These are phyloP conservation scores for Tetrao urogallus DNA, from an alignment of 2,113 vertebrate genomes.

Conservation along the genomic window DNA sequence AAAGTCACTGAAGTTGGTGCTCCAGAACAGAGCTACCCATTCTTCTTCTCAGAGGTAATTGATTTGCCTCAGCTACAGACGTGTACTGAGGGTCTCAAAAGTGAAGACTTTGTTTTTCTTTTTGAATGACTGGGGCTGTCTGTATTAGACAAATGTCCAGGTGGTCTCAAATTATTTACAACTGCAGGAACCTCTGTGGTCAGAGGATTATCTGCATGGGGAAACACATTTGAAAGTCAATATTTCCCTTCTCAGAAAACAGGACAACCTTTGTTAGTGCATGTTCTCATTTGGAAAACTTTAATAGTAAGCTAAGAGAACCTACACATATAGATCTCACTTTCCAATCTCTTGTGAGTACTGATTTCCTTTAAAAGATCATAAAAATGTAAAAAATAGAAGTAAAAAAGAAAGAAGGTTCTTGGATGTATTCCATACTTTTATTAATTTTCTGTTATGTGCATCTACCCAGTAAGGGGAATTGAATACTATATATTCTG, in stretches of 20 bases:
- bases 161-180: constrained; percentile 67
- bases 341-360: not conserved
- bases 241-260: constrained; percentile 52
- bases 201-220: constrained; percentile 58
- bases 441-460: not conserved
- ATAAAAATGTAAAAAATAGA: not conserved
- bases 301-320: not conserved
- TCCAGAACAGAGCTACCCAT: constrained; percentile 53
- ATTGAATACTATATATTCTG: not conserved
- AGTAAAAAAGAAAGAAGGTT: not conserved
- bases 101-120: constrained; percentile 5
- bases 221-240: constrained; percentile 35
- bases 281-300: not conserved
- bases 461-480: not conserved
- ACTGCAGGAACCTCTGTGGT: constrained; percentile 49
- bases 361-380: not conserved
- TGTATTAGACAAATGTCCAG: constrained; percentile 43
- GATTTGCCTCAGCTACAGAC: constrained; percentile 49
- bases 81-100: not conserved
- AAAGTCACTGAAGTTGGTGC: constrained; percentile 6
- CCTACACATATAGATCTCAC: not conserved
- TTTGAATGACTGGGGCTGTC: constrained; percentile 31
- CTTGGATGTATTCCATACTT: not conserved
- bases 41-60: constrained; percentile 55
- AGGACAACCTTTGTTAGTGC: constrained; percentile 33